Base-by-base conservation (phyloP, 2,888 invertebrate genomes). In the Lissonota sp. region DNA sequence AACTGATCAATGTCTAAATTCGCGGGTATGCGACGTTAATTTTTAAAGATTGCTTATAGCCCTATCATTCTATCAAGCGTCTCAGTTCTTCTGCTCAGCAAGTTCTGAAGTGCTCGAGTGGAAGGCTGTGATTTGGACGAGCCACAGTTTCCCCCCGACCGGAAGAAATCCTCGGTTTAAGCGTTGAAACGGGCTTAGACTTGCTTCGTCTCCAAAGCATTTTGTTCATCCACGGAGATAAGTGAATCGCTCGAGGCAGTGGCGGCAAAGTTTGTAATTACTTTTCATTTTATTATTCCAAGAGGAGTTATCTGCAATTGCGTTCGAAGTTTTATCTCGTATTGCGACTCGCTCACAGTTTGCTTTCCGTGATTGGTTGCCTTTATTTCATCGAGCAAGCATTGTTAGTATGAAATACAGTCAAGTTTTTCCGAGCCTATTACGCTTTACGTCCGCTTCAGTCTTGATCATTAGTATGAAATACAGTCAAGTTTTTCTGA, bases 211-310 rank as follows among this genome's bases (percentile, higher is more conserved):
- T 10, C 46, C 66, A 7, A 51, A 57, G 57, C 62, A 73, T 69
- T 67, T 58, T 64, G 42, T n/a, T 58, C 63, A 58, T 71, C 67
- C 57, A 4, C 73, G 70, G 8, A 73, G 81, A 58, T 79, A 79
- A 72, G 79, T 64, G 76, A 76, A 78, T 72, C 73, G 58, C 16
- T 12, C 51, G 49, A 51, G 55, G 40, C 51, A 26, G 75, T 49
- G 58, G 62, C 53, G 63, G 74, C 67, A 66, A 83, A 84, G 80
- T 84, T 79, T 84, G 64, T 84, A 84, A 84, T 84, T 83, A 83
- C 84, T 84, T 84, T 84, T 53, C 6, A 14, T 53, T 82, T 82
- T 53, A 83, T 84, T 82, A 84, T 84, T 82, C 77, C 73, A 26
- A 26, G 44, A 53, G 64, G 72, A 83, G 82, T 84, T 80, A 79